Evolutionary conservation across 2,797 vertebrate species (phyloP).

Genomic region (Phaenicophaeus curvirostris): DNA sequence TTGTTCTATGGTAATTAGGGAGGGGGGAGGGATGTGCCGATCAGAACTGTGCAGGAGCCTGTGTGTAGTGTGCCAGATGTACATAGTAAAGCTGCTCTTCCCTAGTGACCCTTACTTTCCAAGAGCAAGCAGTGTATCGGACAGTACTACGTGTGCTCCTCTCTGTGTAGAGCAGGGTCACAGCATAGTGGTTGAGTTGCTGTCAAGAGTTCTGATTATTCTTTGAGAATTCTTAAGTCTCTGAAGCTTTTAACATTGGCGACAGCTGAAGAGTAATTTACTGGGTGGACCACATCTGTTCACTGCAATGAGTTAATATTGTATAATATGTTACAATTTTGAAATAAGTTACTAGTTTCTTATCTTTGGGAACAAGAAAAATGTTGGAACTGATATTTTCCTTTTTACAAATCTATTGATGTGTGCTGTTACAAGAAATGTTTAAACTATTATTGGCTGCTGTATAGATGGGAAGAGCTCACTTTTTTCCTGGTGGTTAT

Average conservation of each 20-base stretch:
- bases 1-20: neutral
- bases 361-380: neutral
- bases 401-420: neutral
- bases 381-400: neutral
- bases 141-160: rapidly evolving
- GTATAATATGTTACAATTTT: neutral
- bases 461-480: neutral
- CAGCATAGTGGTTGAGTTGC: neutral
- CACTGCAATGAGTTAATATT: neutral
- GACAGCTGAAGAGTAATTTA: neutral
- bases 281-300: neutral
- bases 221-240: neutral
- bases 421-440: neutral
- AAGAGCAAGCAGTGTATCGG: neutral
- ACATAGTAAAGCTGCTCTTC: neutral
- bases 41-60: neutral
- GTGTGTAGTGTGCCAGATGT: rapidly evolving
- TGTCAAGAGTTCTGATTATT: neutral
- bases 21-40: neutral
- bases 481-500: neutral
- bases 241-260: neutral
- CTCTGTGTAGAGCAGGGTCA: neutral
- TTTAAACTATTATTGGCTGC: neutral
- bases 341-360: neutral
- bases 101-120: neutral